phyloP scores from a whole-genome alignment of 2,888 invertebrate genomes.

The Tetropium fuscum region DNA sequence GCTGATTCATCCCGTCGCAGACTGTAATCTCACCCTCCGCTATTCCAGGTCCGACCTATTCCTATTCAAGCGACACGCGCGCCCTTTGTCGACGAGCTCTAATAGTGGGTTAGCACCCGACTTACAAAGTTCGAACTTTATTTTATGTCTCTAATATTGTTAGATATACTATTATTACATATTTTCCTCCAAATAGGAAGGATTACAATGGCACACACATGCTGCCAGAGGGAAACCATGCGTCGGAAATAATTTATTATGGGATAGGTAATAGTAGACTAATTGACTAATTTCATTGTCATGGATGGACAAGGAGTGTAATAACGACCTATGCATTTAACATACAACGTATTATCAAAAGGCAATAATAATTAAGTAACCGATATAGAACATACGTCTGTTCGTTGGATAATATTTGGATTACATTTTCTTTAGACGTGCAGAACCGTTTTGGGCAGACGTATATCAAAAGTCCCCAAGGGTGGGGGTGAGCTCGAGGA shows the following conservation, averaged over 20 bases:
- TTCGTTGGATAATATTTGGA: no score
- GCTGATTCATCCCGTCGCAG: conserved; percentile 53
- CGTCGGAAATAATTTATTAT: conserved; percentile 33
- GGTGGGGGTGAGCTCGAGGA: no score
- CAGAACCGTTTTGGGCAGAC: no score
- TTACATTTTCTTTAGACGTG: no score
- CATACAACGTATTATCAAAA: no score
- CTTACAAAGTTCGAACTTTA: conserved; percentile 49
- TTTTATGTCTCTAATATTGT: conserved; percentile 53
- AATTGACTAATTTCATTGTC: conserved; percentile 32
- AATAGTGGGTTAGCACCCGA: conserved; percentile 54
- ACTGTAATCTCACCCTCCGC: conserved; percentile 47
- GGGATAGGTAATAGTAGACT: conserved; percentile 25
- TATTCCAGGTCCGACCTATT: no score
- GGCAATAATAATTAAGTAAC: no score
- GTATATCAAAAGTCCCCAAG: no score
- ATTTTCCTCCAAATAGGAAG: conserved; percentile 39
- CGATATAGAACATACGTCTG: no score
- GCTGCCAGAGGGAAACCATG: conserved; percentile 16
- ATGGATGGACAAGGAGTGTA: conserved; percentile 18
- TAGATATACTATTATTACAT: conserved; percentile 47
- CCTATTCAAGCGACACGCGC: conserved; percentile 54
- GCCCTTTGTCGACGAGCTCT: conserved; percentile 52
- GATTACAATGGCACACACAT: conserved; percentile 33
- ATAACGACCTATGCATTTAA: no score